Base-by-base conservation (phyloP, 2,888 invertebrate genomes). In the Drosophila koepferae region DNA sequence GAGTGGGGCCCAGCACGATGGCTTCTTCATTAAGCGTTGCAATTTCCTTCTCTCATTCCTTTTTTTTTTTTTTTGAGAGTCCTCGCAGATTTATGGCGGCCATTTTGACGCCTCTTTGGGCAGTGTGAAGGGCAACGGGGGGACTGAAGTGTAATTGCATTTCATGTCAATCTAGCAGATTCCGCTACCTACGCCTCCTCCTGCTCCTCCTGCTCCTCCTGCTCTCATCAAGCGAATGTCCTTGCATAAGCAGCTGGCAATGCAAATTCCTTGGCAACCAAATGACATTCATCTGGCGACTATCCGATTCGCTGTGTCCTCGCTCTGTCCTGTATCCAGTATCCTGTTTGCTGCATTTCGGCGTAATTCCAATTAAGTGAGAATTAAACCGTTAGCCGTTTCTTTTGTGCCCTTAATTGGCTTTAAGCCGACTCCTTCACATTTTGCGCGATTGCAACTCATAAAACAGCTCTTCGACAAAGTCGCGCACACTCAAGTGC, bases 311-410 rank as follows among this genome's bases (percentile, higher is more conserved):
- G 41, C 38, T 34, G 51, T 43, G 12, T n/a, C 23, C 49, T 20
- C 20, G n/a, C n/a, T n/a, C n/a, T n/a, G n/a, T n/a, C n/a, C n/a
- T 4, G 38, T 18, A 10, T 63, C 53, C 51, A 63, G 48, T 63
- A 28, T 46, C 14, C 46, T 14, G 49, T 9, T 18, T 46, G 44
- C 48, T 60, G 41, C 59, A 62, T 66, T 76, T 56, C 67, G 56
- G 49, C 88, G 80, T 87, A 82, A 89, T 81, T 80, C 88, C 86
- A 86, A 88, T 89, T 85, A 86, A 85, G 85, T 81, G 80, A 73
- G 87, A 89, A 85, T 84, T 85, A 89, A 85, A 74, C 77, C 85
- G 87, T 81, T 84, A 79, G 71, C 72, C 72, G 74, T 69, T 65
- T 41, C 83, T 63, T 79, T 79, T 79, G 80, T 79, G 56, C 56